Evolutionary conservation across 1,140 invertebrate genomes (phyloP).

Genomic region (Bombus huntii): DNA sequence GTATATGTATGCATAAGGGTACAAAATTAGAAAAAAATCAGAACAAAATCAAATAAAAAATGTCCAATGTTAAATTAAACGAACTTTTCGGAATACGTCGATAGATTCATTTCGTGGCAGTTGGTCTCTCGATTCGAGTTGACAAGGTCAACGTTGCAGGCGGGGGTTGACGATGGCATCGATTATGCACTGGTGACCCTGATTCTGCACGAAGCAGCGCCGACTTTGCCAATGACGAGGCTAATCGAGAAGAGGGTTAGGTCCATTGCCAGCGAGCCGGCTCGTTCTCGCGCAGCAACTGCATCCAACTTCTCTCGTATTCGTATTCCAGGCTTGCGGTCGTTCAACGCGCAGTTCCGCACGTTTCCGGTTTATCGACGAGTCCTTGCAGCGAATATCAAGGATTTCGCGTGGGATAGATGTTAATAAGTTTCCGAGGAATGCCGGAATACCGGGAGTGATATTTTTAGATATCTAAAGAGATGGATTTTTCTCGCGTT

Average conservation of each 20-base stretch:
- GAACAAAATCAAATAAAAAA: no score
- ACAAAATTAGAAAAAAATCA: no score
- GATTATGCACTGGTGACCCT: slow-evolving; percentile 74
- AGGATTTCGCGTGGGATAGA: background rate
- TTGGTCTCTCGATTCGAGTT: slow-evolving; percentile 50
- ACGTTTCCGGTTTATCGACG: slow-evolving; percentile 22
- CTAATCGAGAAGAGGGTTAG: slow-evolving; percentile 53
- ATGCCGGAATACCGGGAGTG: background rate
- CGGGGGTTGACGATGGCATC: slow-evolving; percentile 66
- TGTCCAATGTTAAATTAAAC: background rate
- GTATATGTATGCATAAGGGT: no score
- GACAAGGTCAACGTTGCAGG: slow-evolving; percentile 61
- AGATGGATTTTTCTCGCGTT: background rate
- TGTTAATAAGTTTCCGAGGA: background rate
- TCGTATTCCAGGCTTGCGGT: slow-evolving; percentile 6
- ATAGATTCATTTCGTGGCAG: slow-evolving; percentile 10
- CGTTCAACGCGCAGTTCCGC: slow-evolving; percentile 6
- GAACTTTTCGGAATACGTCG: background rate
- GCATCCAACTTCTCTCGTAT: slow-evolving; percentile 5
- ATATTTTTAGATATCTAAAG: background rate
- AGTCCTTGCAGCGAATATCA: slow-evolving; percentile 3
- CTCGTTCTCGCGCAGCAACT: background rate
- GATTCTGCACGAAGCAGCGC: slow-evolving; percentile 67
- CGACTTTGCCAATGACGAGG: slow-evolving; percentile 70
- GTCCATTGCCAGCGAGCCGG: slow-evolving; percentile 6